Percentiles rank a stretch among this genome's conserved stretches.
phyloP scores from a whole-genome alignment of 2,113 vertebrate genomes.

The Merops nubicus region DNA sequence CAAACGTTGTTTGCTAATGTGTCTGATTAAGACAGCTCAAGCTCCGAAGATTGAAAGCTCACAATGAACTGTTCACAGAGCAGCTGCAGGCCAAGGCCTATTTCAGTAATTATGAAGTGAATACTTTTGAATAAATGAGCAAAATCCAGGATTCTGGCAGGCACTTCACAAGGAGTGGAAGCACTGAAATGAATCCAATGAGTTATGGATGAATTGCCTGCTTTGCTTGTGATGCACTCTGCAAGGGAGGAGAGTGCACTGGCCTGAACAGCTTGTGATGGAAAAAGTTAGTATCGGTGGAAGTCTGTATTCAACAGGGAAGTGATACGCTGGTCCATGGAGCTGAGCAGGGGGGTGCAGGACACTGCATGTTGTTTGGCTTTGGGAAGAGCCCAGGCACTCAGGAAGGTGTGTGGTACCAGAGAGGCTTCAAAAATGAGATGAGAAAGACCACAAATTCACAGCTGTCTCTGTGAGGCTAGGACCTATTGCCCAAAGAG shows the following conservation, averaged over 20 bases:
- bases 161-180: neutral
- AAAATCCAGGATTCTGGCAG: neutral
- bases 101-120: neutral
- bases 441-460: neutral
- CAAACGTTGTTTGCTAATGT: neutral
- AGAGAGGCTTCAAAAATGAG: neutral
- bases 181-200: neutral
- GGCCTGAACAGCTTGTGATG: neutral
- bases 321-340: neutral
- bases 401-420: neutral
- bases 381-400: neutral
- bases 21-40: neutral
- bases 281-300: neutral
- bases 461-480: neutral
- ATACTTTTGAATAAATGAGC: conserved; percentile 21
- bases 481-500: neutral
- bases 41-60: neutral
- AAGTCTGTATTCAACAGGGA: neutral
- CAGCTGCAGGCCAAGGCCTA: neutral
- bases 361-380: neutral
- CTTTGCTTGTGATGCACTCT: neutral
- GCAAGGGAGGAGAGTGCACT: neutral
- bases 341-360: neutral
- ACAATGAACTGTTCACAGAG: neutral
- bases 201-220: neutral